Conservation (phyloP, 2,113 vertebrate species). For the Puffinus mauretanicus region DNA sequence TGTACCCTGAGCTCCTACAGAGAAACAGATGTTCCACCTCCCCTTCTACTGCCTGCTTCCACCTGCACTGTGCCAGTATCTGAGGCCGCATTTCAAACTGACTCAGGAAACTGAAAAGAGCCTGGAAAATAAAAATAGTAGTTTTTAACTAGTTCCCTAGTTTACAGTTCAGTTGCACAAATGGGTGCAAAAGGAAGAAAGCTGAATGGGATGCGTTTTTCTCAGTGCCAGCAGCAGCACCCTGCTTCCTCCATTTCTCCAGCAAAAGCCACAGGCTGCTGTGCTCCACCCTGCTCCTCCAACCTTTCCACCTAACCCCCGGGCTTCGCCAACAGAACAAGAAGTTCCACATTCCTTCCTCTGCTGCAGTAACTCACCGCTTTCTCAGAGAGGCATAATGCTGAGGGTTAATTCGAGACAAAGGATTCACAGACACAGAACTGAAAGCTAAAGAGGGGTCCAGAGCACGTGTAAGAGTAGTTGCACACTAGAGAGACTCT, state of each 20-base stretch:
- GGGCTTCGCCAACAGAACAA: not conserved
- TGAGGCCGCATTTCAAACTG: rapidly evolving
- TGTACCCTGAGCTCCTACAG: rapidly evolving
- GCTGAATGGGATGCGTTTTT: rapidly evolving
- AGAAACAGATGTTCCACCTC: not conserved
- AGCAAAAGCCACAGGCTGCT: not conserved
- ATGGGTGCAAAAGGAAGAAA: rapidly evolving
- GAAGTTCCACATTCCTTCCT: not conserved
- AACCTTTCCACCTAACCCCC: not conserved
- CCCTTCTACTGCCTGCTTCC: not conserved
- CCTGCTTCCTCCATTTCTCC: not conserved
- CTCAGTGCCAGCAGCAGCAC: not conserved
- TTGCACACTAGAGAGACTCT: not conserved
- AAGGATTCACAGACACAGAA: not conserved
- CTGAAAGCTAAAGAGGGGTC: not conserved
- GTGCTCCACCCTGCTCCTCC: not conserved
- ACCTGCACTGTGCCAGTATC: not conserved
- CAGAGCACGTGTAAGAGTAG: not conserved
- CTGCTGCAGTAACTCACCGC: not conserved
- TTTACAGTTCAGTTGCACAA: not conserved
- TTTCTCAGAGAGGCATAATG: not conserved
- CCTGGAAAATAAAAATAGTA: not conserved
- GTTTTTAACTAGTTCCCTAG: not conserved
- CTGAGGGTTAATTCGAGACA: not conserved
- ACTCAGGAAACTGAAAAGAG: not conserved